Conservation (phyloP, 2,113 vertebrate genomes). For the Plecturocebus donacophilus region DNA sequence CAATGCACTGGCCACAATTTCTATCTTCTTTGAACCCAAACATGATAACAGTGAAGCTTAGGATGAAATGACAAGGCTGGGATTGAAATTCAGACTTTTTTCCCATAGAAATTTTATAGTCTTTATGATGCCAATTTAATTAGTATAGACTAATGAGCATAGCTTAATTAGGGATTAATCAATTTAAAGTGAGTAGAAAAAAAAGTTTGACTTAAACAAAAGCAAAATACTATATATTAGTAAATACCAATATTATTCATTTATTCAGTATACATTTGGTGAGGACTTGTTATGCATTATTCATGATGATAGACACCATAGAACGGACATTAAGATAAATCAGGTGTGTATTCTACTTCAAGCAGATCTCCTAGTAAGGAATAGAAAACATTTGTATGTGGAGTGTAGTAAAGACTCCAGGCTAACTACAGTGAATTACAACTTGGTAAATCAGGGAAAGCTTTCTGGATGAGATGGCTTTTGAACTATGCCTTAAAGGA, state of each 20-base stretch:
- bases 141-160: not conserved
- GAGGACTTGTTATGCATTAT: not conserved
- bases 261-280: not conserved
- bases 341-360: not conserved
- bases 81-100: not conserved
- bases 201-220: constrained; percentile 4
- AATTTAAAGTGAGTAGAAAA: not conserved
- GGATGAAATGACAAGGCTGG: not conserved
- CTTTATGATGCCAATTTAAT: not conserved
- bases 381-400: not conserved
- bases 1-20: not conserved
- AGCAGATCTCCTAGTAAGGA: not conserved
- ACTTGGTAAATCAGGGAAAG: not conserved
- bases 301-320: not conserved
- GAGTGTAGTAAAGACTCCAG: not conserved
- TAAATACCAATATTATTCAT: not conserved
- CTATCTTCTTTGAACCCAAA: not conserved
- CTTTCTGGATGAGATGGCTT: not conserved
- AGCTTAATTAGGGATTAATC: constrained; percentile 41
- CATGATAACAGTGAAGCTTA: not conserved
- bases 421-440: not conserved
- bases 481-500: not conserved
- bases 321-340: not conserved
- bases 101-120: not conserved
- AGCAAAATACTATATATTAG: not conserved